Evolutionary conservation across 1,140 invertebrate genomes (phyloP).

Genomic region (Camponotus floridanus): DNA sequence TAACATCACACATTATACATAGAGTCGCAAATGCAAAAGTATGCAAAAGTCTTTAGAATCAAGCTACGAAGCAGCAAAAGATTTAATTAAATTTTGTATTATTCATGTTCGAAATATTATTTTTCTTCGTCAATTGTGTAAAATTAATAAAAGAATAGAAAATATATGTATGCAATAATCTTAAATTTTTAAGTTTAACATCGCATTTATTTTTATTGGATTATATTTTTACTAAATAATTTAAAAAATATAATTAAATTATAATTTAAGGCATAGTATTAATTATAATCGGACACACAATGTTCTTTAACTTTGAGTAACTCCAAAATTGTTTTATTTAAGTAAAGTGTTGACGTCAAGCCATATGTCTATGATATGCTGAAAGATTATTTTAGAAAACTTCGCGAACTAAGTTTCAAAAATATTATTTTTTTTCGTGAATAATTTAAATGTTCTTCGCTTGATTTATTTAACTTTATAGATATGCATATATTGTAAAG

Average conservation of each 20-base stretch:
- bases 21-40: too few species aligned
- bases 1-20: too few species aligned
- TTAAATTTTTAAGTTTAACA: too few species aligned
- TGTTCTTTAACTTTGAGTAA: not conserved
- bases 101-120: not conserved
- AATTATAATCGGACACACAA: not conserved
- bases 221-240: too few species aligned
- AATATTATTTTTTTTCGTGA: not conserved
- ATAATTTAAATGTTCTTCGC: not conserved
- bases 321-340: not conserved
- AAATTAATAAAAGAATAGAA: not conserved
- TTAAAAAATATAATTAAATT: too few species aligned
- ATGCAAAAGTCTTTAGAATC: too few species aligned
- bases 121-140: not conserved
- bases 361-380: not conserved
- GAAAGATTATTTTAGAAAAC: not conserved
- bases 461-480: conserved; percentile 6
- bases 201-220: too few species aligned
- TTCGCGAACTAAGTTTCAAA: not conserved
- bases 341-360: not conserved
- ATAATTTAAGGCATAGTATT: not conserved
- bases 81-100: not conserved
- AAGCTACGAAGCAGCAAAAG: not conserved
- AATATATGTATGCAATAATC: too few species aligned
- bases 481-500: not conserved